Conservation (phyloP, 2,888 invertebrate species). For the Cheiracanthium punctorium region DNA sequence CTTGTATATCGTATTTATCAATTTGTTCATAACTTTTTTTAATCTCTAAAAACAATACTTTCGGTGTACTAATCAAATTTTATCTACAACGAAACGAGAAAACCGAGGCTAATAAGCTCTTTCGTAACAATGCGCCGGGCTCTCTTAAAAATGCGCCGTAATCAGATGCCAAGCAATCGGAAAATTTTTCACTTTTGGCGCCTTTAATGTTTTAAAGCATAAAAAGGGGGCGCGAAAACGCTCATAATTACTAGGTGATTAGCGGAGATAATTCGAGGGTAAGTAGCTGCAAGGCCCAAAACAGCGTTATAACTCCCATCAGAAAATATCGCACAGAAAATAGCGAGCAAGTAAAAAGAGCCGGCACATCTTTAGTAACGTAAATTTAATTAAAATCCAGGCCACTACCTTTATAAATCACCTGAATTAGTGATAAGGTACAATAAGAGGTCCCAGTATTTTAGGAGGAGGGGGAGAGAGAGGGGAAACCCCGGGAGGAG, state of each 20-base stretch:
- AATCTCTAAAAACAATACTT: too few relatives aligned
- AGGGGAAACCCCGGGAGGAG: not conserved
- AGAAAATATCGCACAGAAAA: constrained; percentile 27
- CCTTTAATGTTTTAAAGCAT: constrained; percentile 28
- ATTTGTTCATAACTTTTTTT: too few relatives aligned
- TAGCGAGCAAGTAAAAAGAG: constrained; percentile 6
- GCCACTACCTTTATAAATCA: constrained; percentile 64
- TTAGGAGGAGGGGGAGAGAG: constrained; percentile 20
- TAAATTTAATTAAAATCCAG: constrained; percentile 68
- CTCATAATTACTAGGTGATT: constrained; percentile 62
- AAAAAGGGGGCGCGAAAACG: constrained; percentile 27
- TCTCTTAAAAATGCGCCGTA: constrained; percentile 10
- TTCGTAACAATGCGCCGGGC: not conserved
- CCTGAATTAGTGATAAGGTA: constrained; percentile 69
- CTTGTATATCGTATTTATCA: too few relatives aligned
- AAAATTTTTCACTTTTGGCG: constrained; percentile 23
- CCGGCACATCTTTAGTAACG: constrained; percentile 32
- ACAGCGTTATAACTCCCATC: not conserved
- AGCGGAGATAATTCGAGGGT: constrained; percentile 47
- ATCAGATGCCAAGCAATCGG: not conserved
- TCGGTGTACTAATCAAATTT: too few relatives aligned
- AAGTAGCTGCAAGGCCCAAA: not conserved
- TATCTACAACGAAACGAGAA: too few relatives aligned
- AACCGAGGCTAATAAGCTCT: too few relatives aligned
- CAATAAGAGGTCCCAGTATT: constrained; percentile 45